A percentile compares a stretch with the other conserved stretches of the same genome.
These are phyloP conservation scores for Alces alces DNA, from an alignment of 2,113 vertebrate genomes.

Conservation along the genomic window DNA sequence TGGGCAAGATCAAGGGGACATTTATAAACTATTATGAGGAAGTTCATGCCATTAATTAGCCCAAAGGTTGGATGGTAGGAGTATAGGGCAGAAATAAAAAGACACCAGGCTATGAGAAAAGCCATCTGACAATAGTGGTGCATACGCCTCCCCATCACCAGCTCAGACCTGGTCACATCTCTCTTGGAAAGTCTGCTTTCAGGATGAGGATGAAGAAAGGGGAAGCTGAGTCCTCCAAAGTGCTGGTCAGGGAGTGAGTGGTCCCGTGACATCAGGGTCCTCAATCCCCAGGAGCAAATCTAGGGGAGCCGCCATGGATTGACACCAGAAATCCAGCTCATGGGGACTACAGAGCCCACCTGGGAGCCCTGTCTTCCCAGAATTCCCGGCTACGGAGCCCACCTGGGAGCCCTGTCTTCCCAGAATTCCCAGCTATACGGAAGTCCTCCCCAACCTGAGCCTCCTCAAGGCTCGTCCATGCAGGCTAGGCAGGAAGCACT, in stretches of 20 bases:
- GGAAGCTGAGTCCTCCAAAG: neutral
- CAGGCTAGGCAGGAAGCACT: neutral
- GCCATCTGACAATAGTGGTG: neutral
- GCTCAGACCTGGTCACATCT: neutral
- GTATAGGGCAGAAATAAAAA: neutral
- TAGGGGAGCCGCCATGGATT: neutral
- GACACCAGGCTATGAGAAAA: neutral
- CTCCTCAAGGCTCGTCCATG: neutral
- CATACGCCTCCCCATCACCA: rapidly evolving
- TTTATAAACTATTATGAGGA: neutral
- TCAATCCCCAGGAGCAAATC: neutral
- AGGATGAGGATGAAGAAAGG: neutral
- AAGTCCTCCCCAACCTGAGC: neutral
- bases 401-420: no score
- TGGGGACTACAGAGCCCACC: rapidly evolving
- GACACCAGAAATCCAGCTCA: neutral
- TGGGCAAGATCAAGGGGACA: neutral
- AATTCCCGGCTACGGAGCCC: no score
- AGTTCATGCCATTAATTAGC: neutral
- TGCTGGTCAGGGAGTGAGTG: no score
- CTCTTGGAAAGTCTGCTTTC: neutral
- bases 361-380: no score
- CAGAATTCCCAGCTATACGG: neutral
- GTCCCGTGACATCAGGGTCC: neutral
- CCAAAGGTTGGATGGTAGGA: neutral